phyloP scores from a whole-genome alignment of 1,140 invertebrate genomes.

The Araneus ventricosus region DNA sequence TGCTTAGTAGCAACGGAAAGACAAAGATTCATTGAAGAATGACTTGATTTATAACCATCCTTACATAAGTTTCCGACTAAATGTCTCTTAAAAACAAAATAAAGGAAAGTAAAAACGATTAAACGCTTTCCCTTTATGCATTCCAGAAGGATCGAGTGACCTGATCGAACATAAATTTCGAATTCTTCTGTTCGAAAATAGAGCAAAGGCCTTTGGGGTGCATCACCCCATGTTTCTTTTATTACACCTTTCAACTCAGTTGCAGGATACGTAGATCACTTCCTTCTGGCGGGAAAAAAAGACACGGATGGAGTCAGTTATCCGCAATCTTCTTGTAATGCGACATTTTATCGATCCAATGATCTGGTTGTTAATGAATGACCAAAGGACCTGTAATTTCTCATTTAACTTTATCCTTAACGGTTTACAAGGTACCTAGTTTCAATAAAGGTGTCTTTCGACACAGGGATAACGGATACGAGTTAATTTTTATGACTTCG shows the following conservation, averaged over 20 bases:
- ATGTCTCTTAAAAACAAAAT: no score
- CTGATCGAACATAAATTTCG: constrained; percentile 2
- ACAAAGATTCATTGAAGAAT: no score
- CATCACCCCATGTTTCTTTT: neutral
- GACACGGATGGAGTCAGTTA: neutral
- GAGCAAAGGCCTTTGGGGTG: neutral
- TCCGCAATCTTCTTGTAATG: neutral
- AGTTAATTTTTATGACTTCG: neutral
- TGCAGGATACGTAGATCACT: neutral
- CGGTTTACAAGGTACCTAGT: neutral
- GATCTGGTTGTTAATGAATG: neutral
- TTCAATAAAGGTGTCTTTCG: neutral
- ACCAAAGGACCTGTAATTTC: neutral
- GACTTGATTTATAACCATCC: no score
- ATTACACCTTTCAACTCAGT: neutral
- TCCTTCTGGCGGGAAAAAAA: neutral
- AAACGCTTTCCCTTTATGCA: neutral
- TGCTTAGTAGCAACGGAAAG: no score
- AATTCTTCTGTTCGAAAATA: neutral
- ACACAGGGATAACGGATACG: neutral
- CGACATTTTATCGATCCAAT: neutral
- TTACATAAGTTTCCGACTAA: no score
- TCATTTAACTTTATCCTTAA: neutral
- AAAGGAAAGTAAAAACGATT: neutral
- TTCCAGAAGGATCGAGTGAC: constrained; percentile 8